A percentile compares a stretch with the other conserved stretches of the same genome.
Conservation (phyloP, 2,888 invertebrate species). For the Drosophila demipolita region DNA sequence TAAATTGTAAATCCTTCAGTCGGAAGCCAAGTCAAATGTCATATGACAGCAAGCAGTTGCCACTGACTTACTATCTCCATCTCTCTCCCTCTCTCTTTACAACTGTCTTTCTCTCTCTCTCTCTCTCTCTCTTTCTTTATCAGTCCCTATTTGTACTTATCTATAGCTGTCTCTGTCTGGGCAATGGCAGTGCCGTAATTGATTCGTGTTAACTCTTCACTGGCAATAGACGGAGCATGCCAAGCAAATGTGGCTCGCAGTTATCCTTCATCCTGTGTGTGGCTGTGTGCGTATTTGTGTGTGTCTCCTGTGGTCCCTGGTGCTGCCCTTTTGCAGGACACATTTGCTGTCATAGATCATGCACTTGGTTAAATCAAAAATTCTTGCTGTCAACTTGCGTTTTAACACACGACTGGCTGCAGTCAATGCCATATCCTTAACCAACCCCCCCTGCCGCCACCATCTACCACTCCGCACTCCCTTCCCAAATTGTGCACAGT, state of each 20-base stretch:
- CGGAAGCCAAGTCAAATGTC: conserved; percentile 76
- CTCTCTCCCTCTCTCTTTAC: conserved; percentile 10
- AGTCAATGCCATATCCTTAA: conserved; percentile 50
- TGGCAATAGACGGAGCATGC: conserved; percentile 76
- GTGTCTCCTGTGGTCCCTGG: conserved; percentile 21
- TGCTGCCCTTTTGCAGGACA: conserved; percentile 65
- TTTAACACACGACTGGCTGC: conserved; percentile 68
- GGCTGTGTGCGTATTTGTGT: conserved; percentile 4
- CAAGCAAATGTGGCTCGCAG: conserved; percentile 73
- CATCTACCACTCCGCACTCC: neutral
- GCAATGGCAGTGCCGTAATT: conserved; percentile 66
- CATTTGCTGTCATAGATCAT: conserved; percentile 79
- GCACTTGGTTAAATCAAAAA: conserved; percentile 79
- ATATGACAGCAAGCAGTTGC: conserved; percentile 66
- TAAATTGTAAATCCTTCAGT: conserved; percentile 77
- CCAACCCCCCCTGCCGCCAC: neutral
- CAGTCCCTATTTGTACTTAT: neutral
- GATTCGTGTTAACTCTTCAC: conserved; percentile 79
- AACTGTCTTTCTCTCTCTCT: no score
- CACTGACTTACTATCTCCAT: conserved; percentile 34
- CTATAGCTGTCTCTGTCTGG: conserved; percentile 23
- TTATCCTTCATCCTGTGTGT: conserved; percentile 42
- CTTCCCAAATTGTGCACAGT: conserved; percentile 8
- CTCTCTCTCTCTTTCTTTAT: conserved; percentile 1
- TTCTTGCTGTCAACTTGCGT: conserved; percentile 71